A percentile compares a stretch with the other conserved stretches of the same genome.
phyloP scores from a whole-genome alignment of 2,888 invertebrate genomes.

The Mythimna albipuncta region DNA sequence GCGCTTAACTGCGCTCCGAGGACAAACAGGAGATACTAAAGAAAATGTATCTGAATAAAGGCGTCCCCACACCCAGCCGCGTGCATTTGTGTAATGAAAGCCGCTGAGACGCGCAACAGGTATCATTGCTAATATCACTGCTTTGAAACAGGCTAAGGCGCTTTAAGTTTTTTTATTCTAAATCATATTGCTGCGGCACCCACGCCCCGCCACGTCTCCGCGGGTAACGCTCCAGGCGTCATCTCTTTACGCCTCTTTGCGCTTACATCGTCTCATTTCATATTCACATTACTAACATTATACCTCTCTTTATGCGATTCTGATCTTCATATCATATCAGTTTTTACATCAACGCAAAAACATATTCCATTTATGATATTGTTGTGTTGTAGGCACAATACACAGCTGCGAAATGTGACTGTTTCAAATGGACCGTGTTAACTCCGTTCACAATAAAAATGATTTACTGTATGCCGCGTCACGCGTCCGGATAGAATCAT shows the following conservation, averaged over 20 bases:
- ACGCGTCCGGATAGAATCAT: conserved; percentile 48
- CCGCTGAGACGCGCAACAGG: conserved; percentile 67
- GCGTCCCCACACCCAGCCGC: conserved; percentile 40
- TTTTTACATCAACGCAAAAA: conserved; percentile 45
- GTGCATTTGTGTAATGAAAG: conserved; percentile 67
- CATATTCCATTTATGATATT: conserved; percentile 31
- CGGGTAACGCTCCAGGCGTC: conserved; percentile 23
- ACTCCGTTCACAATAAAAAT: conserved; percentile 56
- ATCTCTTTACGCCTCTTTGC: conserved; percentile 29
- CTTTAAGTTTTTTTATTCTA: conserved; percentile 55
- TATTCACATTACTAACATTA: conserved; percentile 46
- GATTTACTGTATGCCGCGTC: conserved; percentile 43
- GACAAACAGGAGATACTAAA: conserved; percentile 54
- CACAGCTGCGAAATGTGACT: conserved; percentile 30
- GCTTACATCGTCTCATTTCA: conserved; percentile 46
- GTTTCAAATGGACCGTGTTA: conserved; percentile 47
- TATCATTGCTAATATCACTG: conserved; percentile 59
- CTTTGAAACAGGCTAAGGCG: conserved; percentile 52
- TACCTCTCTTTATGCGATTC: conserved; percentile 35
- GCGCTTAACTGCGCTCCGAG: conserved; percentile 54
- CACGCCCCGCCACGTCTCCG: conserved; percentile 7
- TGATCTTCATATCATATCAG: conserved; percentile 40
- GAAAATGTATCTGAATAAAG: conserved; percentile 59
- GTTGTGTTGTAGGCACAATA: conserved; percentile 29
- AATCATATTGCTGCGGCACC: conserved; percentile 29